phyloP scores from a whole-genome alignment of 2,888 invertebrate genomes.

The Heliconius sara region DNA sequence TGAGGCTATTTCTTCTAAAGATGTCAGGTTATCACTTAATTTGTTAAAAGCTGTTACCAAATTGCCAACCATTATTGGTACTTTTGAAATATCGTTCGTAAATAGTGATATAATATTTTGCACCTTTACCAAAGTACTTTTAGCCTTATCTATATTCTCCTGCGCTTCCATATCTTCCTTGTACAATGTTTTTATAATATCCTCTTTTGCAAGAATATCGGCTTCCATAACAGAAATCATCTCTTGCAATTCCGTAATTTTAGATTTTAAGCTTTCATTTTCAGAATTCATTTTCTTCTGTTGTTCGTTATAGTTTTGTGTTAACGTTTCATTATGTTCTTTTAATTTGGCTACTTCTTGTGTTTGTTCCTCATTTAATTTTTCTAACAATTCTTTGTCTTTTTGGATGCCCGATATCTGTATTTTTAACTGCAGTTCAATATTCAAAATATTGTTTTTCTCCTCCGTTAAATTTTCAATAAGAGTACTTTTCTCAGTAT shows the following conservation, averaged over 20 bases:
- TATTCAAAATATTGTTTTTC: slow-evolving; percentile 50
- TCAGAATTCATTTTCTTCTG: slow-evolving; percentile 51
- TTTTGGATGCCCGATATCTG: slow-evolving; percentile 50
- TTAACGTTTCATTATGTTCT: slow-evolving; percentile 54
- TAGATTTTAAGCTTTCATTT: slow-evolving; percentile 50
- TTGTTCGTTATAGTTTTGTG: slow-evolving; percentile 48
- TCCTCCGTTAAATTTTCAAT: slow-evolving; percentile 58
- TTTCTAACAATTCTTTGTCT: slow-evolving; percentile 33
- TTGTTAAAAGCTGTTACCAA: slow-evolving; percentile 55
- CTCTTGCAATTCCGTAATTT: slow-evolving; percentile 52
- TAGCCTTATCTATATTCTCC: slow-evolving; percentile 56
- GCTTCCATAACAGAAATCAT: slow-evolving; percentile 55
- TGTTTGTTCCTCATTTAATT: slow-evolving; percentile 48
- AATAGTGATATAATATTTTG: slow-evolving; percentile 57
- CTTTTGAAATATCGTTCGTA: slow-evolving; percentile 57
- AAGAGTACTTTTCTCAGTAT: slow-evolving; percentile 53
- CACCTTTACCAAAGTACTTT: slow-evolving; percentile 54
- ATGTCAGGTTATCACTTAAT: slow-evolving; percentile 55
- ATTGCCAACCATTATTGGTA: slow-evolving; percentile 58
- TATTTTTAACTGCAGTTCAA: slow-evolving; percentile 52
- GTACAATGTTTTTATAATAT: slow-evolving; percentile 54
- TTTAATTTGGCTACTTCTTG: slow-evolving; percentile 52
- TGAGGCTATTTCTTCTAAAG: slow-evolving; percentile 56
- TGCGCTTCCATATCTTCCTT: slow-evolving; percentile 52
- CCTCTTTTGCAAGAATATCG: slow-evolving; percentile 55